Percentiles rank a stretch among this genome's conserved stretches.
These are phyloP conservation scores for Platycnemis pennipes DNA, from an alignment of 2,888 invertebrate species.

Conservation along the genomic window DNA sequence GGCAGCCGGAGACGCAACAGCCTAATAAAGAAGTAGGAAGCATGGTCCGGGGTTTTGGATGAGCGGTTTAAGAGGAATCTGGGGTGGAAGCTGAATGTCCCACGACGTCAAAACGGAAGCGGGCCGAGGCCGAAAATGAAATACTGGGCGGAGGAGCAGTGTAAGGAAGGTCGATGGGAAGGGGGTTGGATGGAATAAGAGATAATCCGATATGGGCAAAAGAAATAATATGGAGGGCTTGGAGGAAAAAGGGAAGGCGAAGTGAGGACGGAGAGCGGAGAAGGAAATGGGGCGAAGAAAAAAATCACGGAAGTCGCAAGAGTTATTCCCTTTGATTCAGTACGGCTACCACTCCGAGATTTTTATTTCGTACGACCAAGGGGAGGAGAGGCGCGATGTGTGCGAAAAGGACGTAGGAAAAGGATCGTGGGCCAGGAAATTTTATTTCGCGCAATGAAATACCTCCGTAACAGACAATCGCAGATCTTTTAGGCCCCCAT, in stretches of 20 bases:
- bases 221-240: neutral
- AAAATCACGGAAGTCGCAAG: neutral
- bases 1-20: conserved; percentile 14
- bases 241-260: neutral
- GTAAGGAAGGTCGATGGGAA: neutral
- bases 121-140: neutral
- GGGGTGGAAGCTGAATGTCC: neutral
- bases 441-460: neutral
- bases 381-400: neutral
- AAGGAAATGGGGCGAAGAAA: neutral
- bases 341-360: neutral
- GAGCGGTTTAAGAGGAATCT: neutral
- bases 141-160: neutral
- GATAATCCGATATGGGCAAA: conserved; percentile 2
- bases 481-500: neutral
- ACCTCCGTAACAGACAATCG: neutral
- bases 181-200: neutral
- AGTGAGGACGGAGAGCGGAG: neutral
- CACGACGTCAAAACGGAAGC: neutral
- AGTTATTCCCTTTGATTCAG: conserved; percentile 10
- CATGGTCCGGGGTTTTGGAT: neutral
- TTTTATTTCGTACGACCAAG: neutral
- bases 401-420: neutral
- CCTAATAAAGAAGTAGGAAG: conserved; percentile 25
- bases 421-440: neutral